phyloP scores from a whole-genome alignment of 1,140 invertebrate genomes.

The Odontomachus brunneus region DNA sequence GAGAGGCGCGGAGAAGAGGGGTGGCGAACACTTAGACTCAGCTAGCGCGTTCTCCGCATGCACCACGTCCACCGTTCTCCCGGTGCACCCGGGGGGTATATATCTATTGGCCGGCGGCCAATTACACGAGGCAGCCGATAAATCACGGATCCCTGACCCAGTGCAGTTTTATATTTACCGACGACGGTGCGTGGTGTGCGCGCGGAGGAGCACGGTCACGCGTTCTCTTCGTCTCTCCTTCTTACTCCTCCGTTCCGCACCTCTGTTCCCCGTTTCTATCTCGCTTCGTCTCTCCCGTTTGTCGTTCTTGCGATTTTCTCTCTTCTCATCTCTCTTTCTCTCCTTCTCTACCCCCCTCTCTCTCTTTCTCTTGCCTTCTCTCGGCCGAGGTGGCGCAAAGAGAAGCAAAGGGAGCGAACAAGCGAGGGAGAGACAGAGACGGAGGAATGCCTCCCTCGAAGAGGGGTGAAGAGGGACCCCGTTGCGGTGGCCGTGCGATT shows the following conservation, averaged over 20 bases:
- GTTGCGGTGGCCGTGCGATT: slow-evolving; percentile 35
- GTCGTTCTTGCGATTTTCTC: neutral
- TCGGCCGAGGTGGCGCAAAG: slow-evolving; percentile 19
- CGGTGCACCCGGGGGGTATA: slow-evolving; percentile 64
- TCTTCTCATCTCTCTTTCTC: slow-evolving; percentile 29
- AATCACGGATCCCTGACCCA: slow-evolving; percentile 85
- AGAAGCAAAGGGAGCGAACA: slow-evolving; percentile 35
- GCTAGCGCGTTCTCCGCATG: neutral
- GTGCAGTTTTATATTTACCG: slow-evolving; percentile 85
- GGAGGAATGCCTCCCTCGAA: slow-evolving; percentile 42
- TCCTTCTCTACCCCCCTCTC: slow-evolving; percentile 42
- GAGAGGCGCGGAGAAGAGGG: too few species aligned
- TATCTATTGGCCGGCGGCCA: slow-evolving; percentile 82
- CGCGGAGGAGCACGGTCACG: slow-evolving; percentile 37
- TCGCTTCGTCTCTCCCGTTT: slow-evolving; percentile 15
- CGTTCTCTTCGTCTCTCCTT: slow-evolving; percentile 12
- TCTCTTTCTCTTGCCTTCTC: slow-evolving; percentile 5
- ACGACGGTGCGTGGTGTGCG: slow-evolving; percentile 54
- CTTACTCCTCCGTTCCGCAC: neutral
- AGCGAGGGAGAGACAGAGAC: slow-evolving; percentile 12
- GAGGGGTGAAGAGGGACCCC: slow-evolving; percentile 38
- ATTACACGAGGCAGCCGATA: slow-evolving; percentile 82
- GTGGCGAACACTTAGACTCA: neutral
- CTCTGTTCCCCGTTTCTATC: neutral
- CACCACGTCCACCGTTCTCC: neutral